Evolutionary conservation across 1,140 invertebrate genomes (phyloP).

Genomic region (Zaprionus lachaisei): DNA sequence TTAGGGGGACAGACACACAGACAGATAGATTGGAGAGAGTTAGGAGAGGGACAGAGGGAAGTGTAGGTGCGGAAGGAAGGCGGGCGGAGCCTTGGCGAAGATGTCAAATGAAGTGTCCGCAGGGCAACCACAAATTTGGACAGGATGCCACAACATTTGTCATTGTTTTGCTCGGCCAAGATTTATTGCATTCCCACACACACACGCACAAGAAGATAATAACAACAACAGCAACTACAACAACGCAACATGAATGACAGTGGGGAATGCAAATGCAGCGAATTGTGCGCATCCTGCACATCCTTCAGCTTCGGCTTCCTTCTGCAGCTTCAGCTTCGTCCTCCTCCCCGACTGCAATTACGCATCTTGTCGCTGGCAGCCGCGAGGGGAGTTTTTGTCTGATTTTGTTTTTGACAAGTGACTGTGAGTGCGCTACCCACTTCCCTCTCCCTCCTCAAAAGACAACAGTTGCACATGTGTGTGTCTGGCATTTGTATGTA

Average conservation of each 20-base stretch:
- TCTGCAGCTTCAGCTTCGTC: slow-evolving; percentile 32
- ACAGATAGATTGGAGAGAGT: slow-evolving; percentile 31
- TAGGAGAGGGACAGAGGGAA: not conserved
- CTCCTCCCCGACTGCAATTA: slow-evolving; percentile 65
- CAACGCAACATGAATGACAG: slow-evolving; percentile 4
- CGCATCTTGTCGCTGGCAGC: slow-evolving; percentile 75
- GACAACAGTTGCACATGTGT: slow-evolving; percentile 38
- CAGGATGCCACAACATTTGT: slow-evolving; percentile 62
- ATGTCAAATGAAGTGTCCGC: slow-evolving; percentile 75
- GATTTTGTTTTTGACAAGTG: slow-evolving; percentile 82
- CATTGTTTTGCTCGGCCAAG: slow-evolving; percentile 78
- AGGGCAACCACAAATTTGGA: slow-evolving; percentile 59
- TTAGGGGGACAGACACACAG: slow-evolving; percentile 14
- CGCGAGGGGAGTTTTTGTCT: slow-evolving; percentile 70
- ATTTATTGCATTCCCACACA: slow-evolving; percentile 72
- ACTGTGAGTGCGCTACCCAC: slow-evolving; percentile 36
- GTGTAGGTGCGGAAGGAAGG: not conserved
- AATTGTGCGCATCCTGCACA: slow-evolving; percentile 56
- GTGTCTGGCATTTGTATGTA: slow-evolving; percentile 73
- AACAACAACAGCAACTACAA: slow-evolving; percentile 18
- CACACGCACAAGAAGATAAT: slow-evolving; percentile 21
- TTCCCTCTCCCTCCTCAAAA: not conserved
- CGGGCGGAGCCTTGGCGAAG: not conserved
- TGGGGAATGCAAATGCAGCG: slow-evolving; percentile 47
- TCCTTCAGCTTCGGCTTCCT: slow-evolving; percentile 57